Base-by-base conservation (phyloP, 1,140 invertebrate genomes). In the Aphis craccivora region DNA sequence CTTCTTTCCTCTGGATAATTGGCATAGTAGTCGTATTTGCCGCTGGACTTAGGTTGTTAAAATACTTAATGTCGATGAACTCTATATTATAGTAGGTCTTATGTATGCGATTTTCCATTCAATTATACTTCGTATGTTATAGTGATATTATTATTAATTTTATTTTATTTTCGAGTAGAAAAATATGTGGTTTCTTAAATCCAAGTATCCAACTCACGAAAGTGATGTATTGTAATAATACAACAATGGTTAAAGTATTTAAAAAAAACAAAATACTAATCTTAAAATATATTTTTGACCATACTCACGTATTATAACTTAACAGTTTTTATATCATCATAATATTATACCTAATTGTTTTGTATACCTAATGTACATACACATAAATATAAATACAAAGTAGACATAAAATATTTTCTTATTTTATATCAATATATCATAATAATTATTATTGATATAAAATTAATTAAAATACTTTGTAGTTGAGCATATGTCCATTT, bases 1-100 rank as follows among this genome's bases (percentile, higher is more conserved):
- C 87, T 89, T 89, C 40, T 76, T 76, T 76, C n/a, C 9, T 53
- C 87, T 89, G 48, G 48, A 89, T 89, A 53, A 89, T 89, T 89
- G 86, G 20, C 30, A 37, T 20, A 89, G 48, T 37, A 89, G n/a
- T 53, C 30, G 60, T 76, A 53, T 89, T 89, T 89, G 87, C 87
- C 48, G 20, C 87, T 89, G 35, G 87, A 89, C 87, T 89, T 88
- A 53, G 48, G 48, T 90, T 23, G 40, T 37, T 55, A 90, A 60
- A 90, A 90, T 43, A 40, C 25, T 6, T 18, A 40, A 88, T 55
- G 88, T 90, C 53, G 37, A 60, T 90, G 53, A 90, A 60, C 88
- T 60, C 53, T 30, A 14, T 30, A 48, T 45, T 35, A 88, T 53
- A 35, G 9, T 37, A 89, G 0, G n/a, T 9, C 35, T 53, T 55